Base-by-base conservation (phyloP, 2,113 vertebrate species). In the Periophthalmodon schlosseri region DNA sequence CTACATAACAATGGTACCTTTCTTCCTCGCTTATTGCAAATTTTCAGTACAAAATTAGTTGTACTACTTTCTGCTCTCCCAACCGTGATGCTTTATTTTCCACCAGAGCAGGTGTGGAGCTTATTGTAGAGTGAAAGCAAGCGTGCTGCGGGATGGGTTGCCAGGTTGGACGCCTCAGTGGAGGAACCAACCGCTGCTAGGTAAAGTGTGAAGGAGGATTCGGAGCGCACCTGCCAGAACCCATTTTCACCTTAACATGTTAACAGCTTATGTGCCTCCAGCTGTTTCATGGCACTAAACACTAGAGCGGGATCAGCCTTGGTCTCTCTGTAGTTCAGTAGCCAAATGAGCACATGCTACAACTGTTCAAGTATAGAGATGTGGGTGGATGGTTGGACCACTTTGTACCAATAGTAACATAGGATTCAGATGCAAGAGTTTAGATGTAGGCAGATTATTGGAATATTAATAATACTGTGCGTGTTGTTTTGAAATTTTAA, bases 161-260 rank as follows among this genome's bases (percentile, higher is more conserved):
- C 69, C 77, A 77, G 82, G 77, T 82, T 18, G 76, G 66, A 65
- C 56, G 68, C 69, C 81, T 87, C 82, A 34, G 50, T 36, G 68
- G 73, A 73, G 47, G 85, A 73, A 82, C 67, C 77, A 82, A 60
- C 77, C 73, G 75, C 80, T 85, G 87, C 70, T 73, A 72, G 80
- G 80, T 77, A 74, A 74, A 76, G 78, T 77, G 89, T 82, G 76
- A 70, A 78, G 70, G 84, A 75, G 74, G 77, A 76, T 57, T 74
- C 66, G 65, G 70, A 47, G 64, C 12, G 75, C 10, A 24, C 56
- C 78, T 80, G 78, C 81, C 80, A 82, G 80, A 65, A 69, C 82
- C 85, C 79, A 73, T 84, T 85, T 88, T 86, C 80, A 83, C 85
- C 88, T 80, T 28, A 84, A 88, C 77, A 84, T 86, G 84, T 87